phyloP scores from a whole-genome alignment of 2,113 vertebrate species.

The Dicentrarchus labrax region DNA sequence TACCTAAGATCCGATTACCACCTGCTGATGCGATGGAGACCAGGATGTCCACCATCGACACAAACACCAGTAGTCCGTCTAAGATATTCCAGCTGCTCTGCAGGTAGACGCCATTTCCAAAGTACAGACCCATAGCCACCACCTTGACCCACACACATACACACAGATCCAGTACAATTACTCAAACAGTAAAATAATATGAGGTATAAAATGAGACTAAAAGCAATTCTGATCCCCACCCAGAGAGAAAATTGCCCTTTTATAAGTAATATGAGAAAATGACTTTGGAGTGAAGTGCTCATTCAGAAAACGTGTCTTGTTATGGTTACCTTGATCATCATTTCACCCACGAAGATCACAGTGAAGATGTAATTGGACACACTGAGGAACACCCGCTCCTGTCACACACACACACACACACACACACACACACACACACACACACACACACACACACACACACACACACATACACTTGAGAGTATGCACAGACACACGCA shows the following conservation, averaged over 20 bases:
- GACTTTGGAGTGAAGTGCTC: constrained; percentile 28
- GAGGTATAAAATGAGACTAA: constrained; percentile 32
- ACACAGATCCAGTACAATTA: constrained; percentile 34
- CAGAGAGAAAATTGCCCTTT: constrained; percentile 49
- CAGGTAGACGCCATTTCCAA: constrained; percentile 91
- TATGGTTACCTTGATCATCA: constrained; percentile 93
- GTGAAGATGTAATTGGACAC: constrained; percentile 97
- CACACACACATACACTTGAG: constrained; percentile 39
- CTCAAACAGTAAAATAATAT: constrained; percentile 33
- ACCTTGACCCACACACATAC: constrained; percentile 83
- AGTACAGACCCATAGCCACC: constrained; percentile 91
- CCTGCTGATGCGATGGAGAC: constrained; percentile 94
- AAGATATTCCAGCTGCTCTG: constrained; percentile 98
- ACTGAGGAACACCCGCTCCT: constrained; percentile 94
- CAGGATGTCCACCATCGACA: constrained; percentile 95
- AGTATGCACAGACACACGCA: constrained; percentile 17
- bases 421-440: constrained; percentile 56
- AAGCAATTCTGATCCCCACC: constrained; percentile 31
- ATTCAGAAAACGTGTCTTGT: constrained; percentile 20
- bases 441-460: constrained; percentile 49
- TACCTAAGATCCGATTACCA: constrained; percentile 94
- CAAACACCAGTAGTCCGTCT: constrained; percentile 96
- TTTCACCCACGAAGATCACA: constrained; percentile 93
- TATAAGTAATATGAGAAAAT: constrained; percentile 42
- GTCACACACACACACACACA: constrained; percentile 61